These are phyloP conservation scores for Clamator glandarius DNA, from an alignment of 2,797 vertebrate genomes.

Conservation along the genomic window DNA sequence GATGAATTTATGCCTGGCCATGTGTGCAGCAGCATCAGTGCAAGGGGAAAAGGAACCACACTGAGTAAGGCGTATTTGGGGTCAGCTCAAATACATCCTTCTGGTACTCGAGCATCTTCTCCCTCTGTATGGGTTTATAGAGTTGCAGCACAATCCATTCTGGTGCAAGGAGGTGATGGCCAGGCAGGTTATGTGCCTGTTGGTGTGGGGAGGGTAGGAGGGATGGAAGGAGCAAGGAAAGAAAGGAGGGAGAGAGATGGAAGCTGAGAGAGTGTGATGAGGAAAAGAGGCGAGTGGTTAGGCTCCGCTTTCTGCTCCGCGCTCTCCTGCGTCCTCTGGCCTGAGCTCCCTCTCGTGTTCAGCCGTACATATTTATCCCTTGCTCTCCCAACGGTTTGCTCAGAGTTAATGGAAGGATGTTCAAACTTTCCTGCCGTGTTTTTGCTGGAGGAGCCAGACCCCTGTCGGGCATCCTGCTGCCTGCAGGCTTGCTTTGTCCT, in stretches of 20 bases:
- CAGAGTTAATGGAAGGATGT: background rate
- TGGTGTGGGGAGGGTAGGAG: background rate
- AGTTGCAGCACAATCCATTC: background rate
- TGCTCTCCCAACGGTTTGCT: background rate
- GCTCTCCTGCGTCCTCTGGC: background rate
- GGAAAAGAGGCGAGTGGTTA: background rate
- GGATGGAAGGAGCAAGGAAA: background rate
- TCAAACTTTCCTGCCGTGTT: accelerated
- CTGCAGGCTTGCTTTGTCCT: background rate
- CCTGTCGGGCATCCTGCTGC: accelerated
- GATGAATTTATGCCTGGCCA: too few relatives aligned
- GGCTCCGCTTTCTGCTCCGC: background rate
- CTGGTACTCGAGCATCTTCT: accelerated
- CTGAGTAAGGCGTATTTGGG: accelerated
- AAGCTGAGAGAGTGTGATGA: background rate
- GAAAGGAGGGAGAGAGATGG: background rate
- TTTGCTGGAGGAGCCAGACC: accelerated
- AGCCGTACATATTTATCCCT: background rate
- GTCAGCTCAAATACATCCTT: background rate
- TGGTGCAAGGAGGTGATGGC: background rate
- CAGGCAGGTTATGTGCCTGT: accelerated
- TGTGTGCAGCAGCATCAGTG: accelerated
- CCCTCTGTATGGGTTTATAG: accelerated
- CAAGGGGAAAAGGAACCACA: background rate
- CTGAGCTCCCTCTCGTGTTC: constrained; percentile 55